These are phyloP conservation scores for Mesochorus sp. DNA, from an alignment of 2,888 invertebrate species.

Conservation along the genomic window DNA sequence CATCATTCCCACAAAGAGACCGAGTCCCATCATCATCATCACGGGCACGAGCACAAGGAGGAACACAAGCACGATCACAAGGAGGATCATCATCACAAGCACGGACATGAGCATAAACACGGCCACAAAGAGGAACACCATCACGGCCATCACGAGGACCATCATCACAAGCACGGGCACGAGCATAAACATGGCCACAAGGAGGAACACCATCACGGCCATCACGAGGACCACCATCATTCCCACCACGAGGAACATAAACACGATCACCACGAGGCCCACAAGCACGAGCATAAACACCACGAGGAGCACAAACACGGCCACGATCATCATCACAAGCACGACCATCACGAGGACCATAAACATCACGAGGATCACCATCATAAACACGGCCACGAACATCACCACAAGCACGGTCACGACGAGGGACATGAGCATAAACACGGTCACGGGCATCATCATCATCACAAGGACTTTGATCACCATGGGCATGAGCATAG, in stretches of 20 bases:
- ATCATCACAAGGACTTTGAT: constrained; percentile 65
- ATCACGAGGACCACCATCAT: constrained; percentile 72
- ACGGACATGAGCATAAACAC: constrained; percentile 74
- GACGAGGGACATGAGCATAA: constrained; percentile 60
- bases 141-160: constrained; percentile 67
- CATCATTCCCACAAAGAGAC: constrained; percentile 76
- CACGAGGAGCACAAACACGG: constrained; percentile 64
- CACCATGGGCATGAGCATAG: constrained; percentile 69
- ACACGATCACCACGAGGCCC: constrained; percentile 69
- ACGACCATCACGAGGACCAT: constrained; percentile 71
- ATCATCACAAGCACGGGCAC: constrained; percentile 75
- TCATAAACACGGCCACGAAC: constrained; percentile 68
- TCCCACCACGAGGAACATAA: constrained; percentile 61
- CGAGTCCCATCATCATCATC: constrained; percentile 75
- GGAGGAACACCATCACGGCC: constrained; percentile 68
- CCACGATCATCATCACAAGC: constrained; percentile 70
- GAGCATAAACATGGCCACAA: constrained; percentile 73
- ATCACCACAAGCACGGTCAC: constrained; percentile 60
- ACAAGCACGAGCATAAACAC: constrained; percentile 62
- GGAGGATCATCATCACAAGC: constrained; percentile 74
- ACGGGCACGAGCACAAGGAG: constrained; percentile 75
- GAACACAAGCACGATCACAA: constrained; percentile 74
- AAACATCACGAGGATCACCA: constrained; percentile 66
- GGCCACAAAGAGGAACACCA: constrained; percentile 71
- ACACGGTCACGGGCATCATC: constrained; percentile 67